Evolutionary conservation across 2,113 vertebrate species (phyloP), one percentile per base, ranked within the genome.

Genomic region (Urocitellus parryii): DNA sequence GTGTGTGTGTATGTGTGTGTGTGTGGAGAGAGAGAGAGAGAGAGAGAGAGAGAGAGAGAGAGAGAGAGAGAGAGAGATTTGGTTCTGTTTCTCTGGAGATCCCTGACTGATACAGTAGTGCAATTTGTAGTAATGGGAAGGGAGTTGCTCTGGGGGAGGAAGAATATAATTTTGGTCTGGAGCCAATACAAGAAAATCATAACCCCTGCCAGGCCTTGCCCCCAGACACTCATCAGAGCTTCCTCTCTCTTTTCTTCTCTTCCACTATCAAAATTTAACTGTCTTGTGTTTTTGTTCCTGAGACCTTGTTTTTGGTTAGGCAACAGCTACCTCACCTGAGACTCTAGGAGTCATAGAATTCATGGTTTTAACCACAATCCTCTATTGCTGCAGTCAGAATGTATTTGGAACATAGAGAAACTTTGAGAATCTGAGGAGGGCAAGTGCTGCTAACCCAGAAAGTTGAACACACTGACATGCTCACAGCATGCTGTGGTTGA

Each of bases 161-260:
- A 94, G 56, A 74, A 56, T 56, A 32, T 56, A 22, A 76, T 86
- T 91, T 84, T 13, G 84, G 29, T 93, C 58, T 81, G 74, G 53
- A 95, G 34, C 6, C 82, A 88, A 78, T 61, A 58, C 18, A 61
- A 91, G 51, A 77, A 70, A 81, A 56, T 37, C n/a, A 25, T 53
- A 67, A 34, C 42, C 34, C 61, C 24, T 37, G 17, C 13, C 20
- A 68, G 34, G 27, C 25, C 39, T 82, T 51, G 8, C 11, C 4
- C 6, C 8, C n/a, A 22, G 27, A 58, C 24, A 95, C 29, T 61
- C 4, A 12, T n/a, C 67, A 58, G 37, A 70, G 29, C 6, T 67
- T 58, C 45, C 8, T 29, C 39, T 29, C 45, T 45, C 5, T 39
- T 37, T 94, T 70, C 53, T 34, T 94, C 68, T 83, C 53, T n/a